These are phyloP conservation scores for Macaria notata DNA, from an alignment of 2,888 invertebrate species.

Conservation along the genomic window DNA sequence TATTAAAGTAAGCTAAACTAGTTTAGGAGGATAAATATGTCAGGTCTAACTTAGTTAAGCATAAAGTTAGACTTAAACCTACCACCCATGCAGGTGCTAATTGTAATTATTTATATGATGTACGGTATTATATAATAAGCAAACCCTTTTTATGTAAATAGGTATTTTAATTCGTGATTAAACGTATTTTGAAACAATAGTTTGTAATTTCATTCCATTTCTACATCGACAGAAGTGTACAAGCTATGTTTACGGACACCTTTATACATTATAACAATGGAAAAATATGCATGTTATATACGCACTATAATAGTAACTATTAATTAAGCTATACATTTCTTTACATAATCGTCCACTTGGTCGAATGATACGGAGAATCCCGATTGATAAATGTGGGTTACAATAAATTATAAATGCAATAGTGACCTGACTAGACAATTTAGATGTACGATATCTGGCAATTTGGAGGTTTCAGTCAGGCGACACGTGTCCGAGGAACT, in stretches of 20 bases:
- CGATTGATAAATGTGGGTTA: constrained; percentile 14
- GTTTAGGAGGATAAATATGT: constrained; percentile 11
- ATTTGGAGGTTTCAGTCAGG: constrained; percentile 26
- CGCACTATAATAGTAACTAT: constrained; percentile 32
- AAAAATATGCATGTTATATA: constrained; percentile 74
- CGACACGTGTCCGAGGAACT: constrained; percentile 17
- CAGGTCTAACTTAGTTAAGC: neutral
- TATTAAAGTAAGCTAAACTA: constrained; percentile 12
- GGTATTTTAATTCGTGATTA: constrained; percentile 33
- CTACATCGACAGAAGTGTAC: constrained; percentile 1
- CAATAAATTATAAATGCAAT: constrained; percentile 79
- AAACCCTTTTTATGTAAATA: constrained; percentile 30
- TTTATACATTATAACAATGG: constrained; percentile 55
- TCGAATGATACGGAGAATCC: constrained; percentile 60
- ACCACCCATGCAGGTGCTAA: constrained; percentile 5
- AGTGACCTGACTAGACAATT: constrained; percentile 74
- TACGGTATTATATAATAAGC: constrained; percentile 28
- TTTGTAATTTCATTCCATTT: constrained; percentile 24
- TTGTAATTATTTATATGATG: constrained; percentile 27
- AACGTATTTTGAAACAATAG: constrained; percentile 31
- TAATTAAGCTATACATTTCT: constrained; percentile 57
- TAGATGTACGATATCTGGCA: constrained; percentile 42
- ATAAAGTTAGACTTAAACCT: constrained; percentile 6
- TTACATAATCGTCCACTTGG: constrained; percentile 49
- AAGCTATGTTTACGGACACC: constrained; percentile 23